Evolutionary conservation across 2,888 invertebrate species (phyloP).

Genomic region (Orthosia cruda): DNA sequence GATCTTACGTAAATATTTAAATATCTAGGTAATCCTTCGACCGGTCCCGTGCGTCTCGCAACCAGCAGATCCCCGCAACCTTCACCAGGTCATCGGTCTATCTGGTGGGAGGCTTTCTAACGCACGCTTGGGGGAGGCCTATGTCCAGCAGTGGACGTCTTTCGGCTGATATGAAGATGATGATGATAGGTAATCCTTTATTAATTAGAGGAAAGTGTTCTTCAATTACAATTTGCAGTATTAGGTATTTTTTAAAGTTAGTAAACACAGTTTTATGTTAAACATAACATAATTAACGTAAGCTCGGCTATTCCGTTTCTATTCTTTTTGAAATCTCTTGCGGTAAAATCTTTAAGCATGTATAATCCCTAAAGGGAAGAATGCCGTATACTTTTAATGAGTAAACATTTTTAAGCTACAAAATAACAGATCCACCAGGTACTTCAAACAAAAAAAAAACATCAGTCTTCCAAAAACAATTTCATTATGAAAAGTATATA

Average conservation of each 20-base stretch:
- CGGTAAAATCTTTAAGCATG: neutral
- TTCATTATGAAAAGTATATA: constrained; percentile 33
- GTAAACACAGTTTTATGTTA: too few species aligned
- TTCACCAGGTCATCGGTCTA: too few species aligned
- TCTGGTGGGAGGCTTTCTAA: too few species aligned
- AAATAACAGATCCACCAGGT: neutral
- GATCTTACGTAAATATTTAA: neutral
- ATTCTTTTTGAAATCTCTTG: neutral
- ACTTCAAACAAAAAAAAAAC: constrained; percentile 12
- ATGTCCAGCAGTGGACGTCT: too few species aligned
- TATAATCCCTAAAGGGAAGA: neutral
- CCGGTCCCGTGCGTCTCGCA: too few species aligned
- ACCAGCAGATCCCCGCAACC: too few species aligned
- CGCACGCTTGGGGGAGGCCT: too few species aligned
- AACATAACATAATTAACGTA: neutral
- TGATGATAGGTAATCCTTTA: too few species aligned
- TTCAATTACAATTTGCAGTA: neutral
- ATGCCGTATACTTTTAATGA: constrained; percentile 22
- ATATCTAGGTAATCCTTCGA: too few species aligned
- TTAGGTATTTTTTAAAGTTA: too few species aligned
- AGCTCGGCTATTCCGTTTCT: neutral
- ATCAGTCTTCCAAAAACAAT: constrained; percentile 25
- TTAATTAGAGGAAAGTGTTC: too few species aligned
- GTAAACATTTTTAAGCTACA: constrained; percentile 4
- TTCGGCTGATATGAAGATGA: too few species aligned